Percentiles rank a stretch among this genome's conserved stretches.
Evolutionary conservation across 2,888 invertebrate species (phyloP).

Genomic region (Morpho helenor): DNA sequence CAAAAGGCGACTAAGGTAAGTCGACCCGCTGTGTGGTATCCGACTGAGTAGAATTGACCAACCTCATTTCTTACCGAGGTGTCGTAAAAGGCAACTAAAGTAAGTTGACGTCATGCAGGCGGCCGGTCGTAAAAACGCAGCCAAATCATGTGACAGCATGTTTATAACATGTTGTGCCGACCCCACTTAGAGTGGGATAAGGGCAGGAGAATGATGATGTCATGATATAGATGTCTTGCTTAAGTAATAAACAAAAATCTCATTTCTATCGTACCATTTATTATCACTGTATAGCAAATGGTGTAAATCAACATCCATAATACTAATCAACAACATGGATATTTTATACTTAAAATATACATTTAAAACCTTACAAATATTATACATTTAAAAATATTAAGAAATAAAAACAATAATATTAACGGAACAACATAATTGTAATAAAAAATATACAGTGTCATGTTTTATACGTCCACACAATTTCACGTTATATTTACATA

Average conservation of each 20-base stretch:
- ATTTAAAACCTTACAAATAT: slow-evolving; percentile 57
- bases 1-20: too few species aligned
- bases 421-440: slow-evolving; percentile 48
- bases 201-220: too few species aligned
- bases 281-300: slow-evolving; percentile 76
- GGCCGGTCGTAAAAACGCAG: too few species aligned
- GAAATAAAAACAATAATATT: slow-evolving; percentile 42
- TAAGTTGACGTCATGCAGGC: too few species aligned
- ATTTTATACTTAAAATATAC: slow-evolving; percentile 61
- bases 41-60: too few species aligned
- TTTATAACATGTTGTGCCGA: too few species aligned
- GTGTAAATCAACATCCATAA: slow-evolving; percentile 78
- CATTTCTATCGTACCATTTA: slow-evolving; percentile 57
- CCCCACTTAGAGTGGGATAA: too few species aligned
- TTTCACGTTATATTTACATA: slow-evolving; percentile 50
- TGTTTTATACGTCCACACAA: slow-evolving; percentile 52
- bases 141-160: too few species aligned
- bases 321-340: slow-evolving; percentile 79
- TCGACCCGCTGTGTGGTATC: too few species aligned
- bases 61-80: too few species aligned
- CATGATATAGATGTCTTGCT: too few species aligned
- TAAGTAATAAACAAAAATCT: not conserved
- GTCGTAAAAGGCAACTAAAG: too few species aligned
- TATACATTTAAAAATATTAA: slow-evolving; percentile 50
- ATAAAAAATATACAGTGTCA: slow-evolving; percentile 66